A percentile compares a stretch with the other conserved stretches of the same genome.
Conservation (phyloP, 2,797 vertebrate species). For the Channa striata region DNA sequence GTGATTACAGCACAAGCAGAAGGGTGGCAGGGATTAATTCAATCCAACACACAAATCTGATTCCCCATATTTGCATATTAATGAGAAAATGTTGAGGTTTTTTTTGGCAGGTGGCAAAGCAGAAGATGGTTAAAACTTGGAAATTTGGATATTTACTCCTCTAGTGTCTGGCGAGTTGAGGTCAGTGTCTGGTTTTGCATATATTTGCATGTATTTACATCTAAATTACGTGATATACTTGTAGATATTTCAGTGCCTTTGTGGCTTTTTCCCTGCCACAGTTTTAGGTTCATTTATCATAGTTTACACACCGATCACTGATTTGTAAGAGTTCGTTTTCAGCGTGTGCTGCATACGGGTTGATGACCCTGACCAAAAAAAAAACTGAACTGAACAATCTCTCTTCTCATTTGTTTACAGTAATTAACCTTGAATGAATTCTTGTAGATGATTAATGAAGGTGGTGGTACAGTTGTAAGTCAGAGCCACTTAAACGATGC, state of each 20-base stretch:
- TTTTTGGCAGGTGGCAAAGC: slow-evolving; percentile 79
- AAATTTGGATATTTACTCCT: slow-evolving; percentile 79
- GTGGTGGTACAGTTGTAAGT: not conserved
- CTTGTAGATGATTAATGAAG: slow-evolving; percentile 29
- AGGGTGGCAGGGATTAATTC: slow-evolving; percentile 84
- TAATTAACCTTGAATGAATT: slow-evolving; percentile 41
- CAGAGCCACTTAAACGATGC: slow-evolving; percentile 12
- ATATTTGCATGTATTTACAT: slow-evolving; percentile 83
- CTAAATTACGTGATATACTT: slow-evolving; percentile 61
- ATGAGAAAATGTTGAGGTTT: slow-evolving; percentile 79
- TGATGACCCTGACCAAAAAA: slow-evolving; percentile 9
- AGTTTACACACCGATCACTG: slow-evolving; percentile 29
- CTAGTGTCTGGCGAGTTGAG: slow-evolving; percentile 76
- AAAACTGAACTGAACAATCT: slow-evolving; percentile 14
- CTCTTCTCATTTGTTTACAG: not conserved
- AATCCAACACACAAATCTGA: slow-evolving; percentile 83
- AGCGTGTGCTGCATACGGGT: not conserved
- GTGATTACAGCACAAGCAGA: slow-evolving; percentile 83
- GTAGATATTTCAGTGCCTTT: slow-evolving; percentile 62
- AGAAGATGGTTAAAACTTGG: slow-evolving; percentile 74
- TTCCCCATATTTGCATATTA: slow-evolving; percentile 87
- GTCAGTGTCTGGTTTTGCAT: slow-evolving; percentile 82
- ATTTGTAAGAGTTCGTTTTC: slow-evolving; percentile 36
- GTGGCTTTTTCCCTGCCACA: slow-evolving; percentile 37
- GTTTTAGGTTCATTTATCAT: slow-evolving; percentile 53